phyloP scores from a whole-genome alignment of 2,797 vertebrate genomes.

The Graptemys geographica region DNA sequence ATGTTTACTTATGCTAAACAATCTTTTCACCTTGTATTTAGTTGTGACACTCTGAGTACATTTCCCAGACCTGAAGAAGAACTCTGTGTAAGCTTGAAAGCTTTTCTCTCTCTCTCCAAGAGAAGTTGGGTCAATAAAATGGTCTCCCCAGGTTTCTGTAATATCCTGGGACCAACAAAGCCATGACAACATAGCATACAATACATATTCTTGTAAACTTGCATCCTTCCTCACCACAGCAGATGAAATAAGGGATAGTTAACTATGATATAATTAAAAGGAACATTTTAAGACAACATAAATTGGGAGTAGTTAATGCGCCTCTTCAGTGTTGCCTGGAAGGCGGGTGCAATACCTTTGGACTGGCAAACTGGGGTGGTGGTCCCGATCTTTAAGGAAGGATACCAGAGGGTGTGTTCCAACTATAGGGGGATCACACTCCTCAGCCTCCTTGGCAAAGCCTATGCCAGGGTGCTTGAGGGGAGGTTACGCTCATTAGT shows the following conservation, averaged over 20 bases:
- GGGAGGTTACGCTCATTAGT: no score
- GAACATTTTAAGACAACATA: neutral
- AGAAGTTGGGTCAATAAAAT: neutral
- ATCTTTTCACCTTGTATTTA: neutral
- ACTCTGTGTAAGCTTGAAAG: neutral
- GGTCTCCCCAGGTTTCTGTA: neutral
- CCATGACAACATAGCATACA: neutral
- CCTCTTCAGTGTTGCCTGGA: no score
- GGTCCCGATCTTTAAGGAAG: no score
- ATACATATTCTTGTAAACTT: neutral
- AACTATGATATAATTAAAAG: constrained; percentile 25
- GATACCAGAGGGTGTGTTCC: no score
- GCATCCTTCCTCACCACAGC: neutral
- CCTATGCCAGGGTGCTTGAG: no score
- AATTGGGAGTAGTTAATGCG: neutral
- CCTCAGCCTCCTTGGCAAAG: no score
- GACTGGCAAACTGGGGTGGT: no score
- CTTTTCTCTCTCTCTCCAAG: neutral
- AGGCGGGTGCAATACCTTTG: no score
- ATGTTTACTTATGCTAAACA: neutral
- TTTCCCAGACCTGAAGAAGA: neutral
- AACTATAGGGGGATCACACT: no score
- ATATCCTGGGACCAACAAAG: neutral
- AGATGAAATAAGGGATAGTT: neutral
- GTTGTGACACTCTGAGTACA: neutral